Conservation (phyloP, 2,113 vertebrate species). For the Neogobius melanostomus region DNA sequence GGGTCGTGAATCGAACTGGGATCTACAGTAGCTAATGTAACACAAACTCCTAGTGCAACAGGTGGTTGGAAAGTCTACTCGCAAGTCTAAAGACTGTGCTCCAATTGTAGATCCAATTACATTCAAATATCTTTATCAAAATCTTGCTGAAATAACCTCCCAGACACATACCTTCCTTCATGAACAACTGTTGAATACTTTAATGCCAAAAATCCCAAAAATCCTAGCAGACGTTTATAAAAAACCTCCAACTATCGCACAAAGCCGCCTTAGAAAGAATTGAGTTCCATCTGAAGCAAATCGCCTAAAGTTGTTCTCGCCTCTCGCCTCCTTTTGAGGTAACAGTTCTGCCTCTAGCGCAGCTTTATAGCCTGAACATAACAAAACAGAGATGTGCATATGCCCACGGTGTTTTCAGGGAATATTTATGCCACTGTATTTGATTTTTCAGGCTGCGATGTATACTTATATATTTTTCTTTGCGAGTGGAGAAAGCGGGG, state of each 20-base stretch:
- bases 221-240: not conserved
- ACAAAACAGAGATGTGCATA: slow-evolving; percentile 10
- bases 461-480: slow-evolving; percentile 8
- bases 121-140: not conserved
- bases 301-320: not conserved
- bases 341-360: not conserved
- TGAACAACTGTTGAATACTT: not conserved
- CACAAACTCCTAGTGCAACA: too few species aligned
- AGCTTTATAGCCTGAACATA: not conserved
- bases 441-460: slow-evolving; percentile 12
- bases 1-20: too few species aligned
- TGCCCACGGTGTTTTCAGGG: slow-evolving; percentile 1
- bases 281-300: not conserved
- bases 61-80: too few species aligned
- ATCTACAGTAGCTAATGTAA: too few species aligned
- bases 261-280: slow-evolving; percentile 3
- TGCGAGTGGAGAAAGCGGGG: slow-evolving; percentile 29
- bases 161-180: not conserved
- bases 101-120: not conserved
- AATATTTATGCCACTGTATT: not conserved
- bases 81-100: too few species aligned
- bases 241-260: not conserved
- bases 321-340: not conserved
- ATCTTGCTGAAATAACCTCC: not conserved
- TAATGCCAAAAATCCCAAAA: not conserved